Base-by-base conservation (phyloP, 2,113 vertebrate genomes). In the Erythrocercus mccallii region DNA sequence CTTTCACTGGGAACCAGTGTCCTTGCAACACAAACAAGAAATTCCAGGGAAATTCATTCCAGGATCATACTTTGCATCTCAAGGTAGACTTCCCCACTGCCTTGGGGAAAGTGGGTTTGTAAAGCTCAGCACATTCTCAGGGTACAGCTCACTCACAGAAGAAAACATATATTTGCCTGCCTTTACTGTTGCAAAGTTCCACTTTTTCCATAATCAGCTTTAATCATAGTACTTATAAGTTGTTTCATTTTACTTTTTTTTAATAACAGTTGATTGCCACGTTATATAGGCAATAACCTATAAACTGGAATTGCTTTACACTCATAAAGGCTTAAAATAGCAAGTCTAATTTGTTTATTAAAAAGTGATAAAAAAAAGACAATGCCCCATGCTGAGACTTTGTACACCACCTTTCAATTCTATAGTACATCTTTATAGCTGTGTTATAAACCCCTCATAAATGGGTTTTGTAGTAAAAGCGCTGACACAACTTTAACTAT, bases 281-380 rank as follows among this genome's bases (percentile, higher is more conserved):
- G 0, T 95, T 95, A 90, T 92, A 42, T 82, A 78, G 91, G 64
- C 64, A 91, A 78, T 95, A 95, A 71, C 65, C 47, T 96, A 82
- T 94, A 95, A 96, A 85, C 60, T 65, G 61, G 57, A 85, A 92
- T 81, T 95, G 92, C 35, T 94, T 92, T 94, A 53, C 47, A 38
- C 61, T 81, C 84, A 74, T 96, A 97, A 94, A 95, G 61, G 54
- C 91, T 96, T 94, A 96, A 96, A 96, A 96, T 95, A 97, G 94
- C 87, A 94, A 96, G 73, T 83, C 61, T 85, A 90, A 95, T 94
- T 95, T 96, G 74, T 97, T 96, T 87, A 90, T 97, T 90, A 85
- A 93, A 94, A 81, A 72, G 73, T 90, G 54, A 91, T 91, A 40
- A 88, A 95, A 94, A 94, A 71, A 95, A 95, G 77, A 71, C 91